Conservation (phyloP, 2,113 vertebrate genomes). For the Cyprinodon variegatus region DNA sequence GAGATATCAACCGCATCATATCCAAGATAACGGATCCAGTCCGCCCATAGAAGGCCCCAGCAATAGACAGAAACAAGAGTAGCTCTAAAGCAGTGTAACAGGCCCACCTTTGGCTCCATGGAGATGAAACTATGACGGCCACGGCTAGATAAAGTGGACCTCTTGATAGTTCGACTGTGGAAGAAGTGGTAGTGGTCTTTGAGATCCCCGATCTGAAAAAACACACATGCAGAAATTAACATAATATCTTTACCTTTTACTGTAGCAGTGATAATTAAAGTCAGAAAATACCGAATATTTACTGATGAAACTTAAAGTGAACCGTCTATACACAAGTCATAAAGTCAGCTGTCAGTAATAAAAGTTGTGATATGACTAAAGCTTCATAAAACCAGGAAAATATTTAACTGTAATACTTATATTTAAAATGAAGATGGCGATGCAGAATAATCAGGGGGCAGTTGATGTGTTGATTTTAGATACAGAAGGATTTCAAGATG, state of each 20-base stretch:
- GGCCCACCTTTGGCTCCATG: slow-evolving; percentile 98
- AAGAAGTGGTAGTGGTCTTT: slow-evolving; percentile 99
- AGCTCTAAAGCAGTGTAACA: slow-evolving; percentile 7
- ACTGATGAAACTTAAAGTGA: neutral
- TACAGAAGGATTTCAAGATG: neutral
- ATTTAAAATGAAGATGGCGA: neutral
- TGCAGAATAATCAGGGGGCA: neutral
- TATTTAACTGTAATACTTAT: neutral
- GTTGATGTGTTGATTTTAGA: neutral
- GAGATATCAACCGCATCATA: neutral
- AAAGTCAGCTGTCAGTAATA: neutral
- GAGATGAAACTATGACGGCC: slow-evolving; percentile 98
- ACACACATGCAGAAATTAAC: slow-evolving; percentile 34
- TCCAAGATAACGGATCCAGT: slow-evolving; percentile 1
- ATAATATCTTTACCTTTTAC: neutral
- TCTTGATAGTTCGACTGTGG: slow-evolving; percentile 98
- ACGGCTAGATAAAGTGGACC: slow-evolving; percentile 92
- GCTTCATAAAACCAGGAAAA: neutral
- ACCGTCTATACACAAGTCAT: neutral
- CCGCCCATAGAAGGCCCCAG: neutral
- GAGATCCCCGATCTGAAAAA: slow-evolving; percentile 91
- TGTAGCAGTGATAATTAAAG: neutral
- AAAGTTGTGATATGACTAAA: neutral
- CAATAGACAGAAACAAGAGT: neutral
- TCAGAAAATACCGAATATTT: neutral